phyloP scores from a whole-genome alignment of 2,113 vertebrate species.

The Balaeniceps rex region DNA sequence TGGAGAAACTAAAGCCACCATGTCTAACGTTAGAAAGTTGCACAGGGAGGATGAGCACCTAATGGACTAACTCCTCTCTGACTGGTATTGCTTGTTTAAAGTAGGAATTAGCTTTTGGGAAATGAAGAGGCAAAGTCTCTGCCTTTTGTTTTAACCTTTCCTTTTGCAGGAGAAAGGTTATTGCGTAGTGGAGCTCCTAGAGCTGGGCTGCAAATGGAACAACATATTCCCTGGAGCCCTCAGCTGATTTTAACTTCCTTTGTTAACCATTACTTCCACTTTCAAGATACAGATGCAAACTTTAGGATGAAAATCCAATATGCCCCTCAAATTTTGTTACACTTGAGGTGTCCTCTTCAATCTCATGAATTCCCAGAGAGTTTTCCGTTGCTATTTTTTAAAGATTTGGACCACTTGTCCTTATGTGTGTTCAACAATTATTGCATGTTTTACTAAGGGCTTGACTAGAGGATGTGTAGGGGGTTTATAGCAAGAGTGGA shows the following conservation, averaged over 20 bases:
- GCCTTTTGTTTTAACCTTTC: neutral
- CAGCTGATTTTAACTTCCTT: neutral
- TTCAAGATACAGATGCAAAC: neutral
- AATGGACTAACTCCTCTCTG: neutral
- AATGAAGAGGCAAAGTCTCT: neutral
- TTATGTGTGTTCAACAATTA: neutral
- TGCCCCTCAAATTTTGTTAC: neutral
- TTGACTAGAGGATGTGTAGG: neutral
- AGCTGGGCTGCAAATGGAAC: neutral
- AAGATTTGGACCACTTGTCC: neutral
- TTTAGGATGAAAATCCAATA: neutral
- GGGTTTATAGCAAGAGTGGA: neutral
- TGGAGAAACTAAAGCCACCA: neutral
- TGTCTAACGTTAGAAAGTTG: fast-evolving
- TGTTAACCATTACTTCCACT: neutral
- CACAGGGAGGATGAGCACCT: neutral
- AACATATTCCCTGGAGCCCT: neutral
- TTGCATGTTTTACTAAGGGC: neutral
- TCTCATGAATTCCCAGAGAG: neutral
- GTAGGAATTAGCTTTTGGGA: neutral
- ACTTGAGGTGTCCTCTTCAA: neutral
- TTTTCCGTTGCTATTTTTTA: neutral
- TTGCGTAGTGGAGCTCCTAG: neutral
- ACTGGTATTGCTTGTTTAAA: neutral
- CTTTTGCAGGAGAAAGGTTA: neutral